phyloP scores from a whole-genome alignment of 1,140 invertebrate species.

The Drosophila arawakana region DNA sequence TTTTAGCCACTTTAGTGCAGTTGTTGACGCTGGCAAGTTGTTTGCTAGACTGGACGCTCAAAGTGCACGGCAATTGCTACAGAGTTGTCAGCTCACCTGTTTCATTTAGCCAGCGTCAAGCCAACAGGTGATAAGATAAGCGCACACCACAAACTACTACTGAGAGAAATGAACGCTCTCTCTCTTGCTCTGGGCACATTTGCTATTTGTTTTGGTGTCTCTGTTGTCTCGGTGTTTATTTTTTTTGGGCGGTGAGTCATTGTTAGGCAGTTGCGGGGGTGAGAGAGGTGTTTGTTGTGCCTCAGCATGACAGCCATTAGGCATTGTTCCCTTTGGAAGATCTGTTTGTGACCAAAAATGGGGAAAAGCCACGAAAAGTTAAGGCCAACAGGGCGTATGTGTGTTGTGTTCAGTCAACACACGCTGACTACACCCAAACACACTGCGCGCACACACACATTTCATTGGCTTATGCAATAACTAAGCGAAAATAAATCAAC shows the following conservation, averaged over 20 bases:
- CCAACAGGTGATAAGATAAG: slow-evolving; percentile 43
- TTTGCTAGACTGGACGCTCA: slow-evolving; percentile 35
- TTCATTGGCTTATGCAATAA: slow-evolving; percentile 8
- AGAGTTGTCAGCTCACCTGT: slow-evolving; percentile 23
- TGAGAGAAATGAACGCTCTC: slow-evolving; percentile 10
- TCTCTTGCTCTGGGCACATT: neutral
- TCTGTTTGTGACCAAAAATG: slow-evolving; percentile 22
- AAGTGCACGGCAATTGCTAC: neutral
- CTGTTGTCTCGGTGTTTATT: neutral
- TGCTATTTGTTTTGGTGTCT: neutral
- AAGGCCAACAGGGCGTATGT: slow-evolving; percentile 24
- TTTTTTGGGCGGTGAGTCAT: slow-evolving; percentile 17
- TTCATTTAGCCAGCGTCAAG: neutral
- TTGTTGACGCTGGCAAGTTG: slow-evolving; percentile 29
- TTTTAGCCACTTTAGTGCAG: neutral
- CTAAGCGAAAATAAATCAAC: neutral
- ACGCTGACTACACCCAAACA: neutral
- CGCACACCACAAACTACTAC: slow-evolving; percentile 15
- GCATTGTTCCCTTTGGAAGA: slow-evolving; percentile 21
- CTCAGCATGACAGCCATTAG: slow-evolving; percentile 5
- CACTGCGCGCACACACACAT: neutral
- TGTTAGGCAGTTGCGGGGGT: neutral
- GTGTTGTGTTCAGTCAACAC: neutral
- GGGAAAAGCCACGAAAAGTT: slow-evolving; percentile 37
- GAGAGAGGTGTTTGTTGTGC: slow-evolving; percentile 15